These are phyloP conservation scores for Pterobdella sp. DNA, from an alignment of 2,888 invertebrate species.

Conservation along the genomic window DNA sequence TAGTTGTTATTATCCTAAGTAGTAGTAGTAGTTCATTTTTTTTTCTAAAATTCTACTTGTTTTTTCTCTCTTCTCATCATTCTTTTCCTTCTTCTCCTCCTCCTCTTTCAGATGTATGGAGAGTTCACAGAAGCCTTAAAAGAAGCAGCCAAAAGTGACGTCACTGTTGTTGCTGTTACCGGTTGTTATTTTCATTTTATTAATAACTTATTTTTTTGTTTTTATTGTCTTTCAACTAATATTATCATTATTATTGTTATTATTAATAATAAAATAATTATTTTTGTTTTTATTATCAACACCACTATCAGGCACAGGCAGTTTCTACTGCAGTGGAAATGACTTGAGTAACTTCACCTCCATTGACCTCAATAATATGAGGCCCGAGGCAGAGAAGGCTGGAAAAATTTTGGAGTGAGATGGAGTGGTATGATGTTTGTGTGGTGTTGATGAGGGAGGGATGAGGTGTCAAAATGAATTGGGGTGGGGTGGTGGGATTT, in stretches of 20 bases:
- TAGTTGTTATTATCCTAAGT: not conserved
- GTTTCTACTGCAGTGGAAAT: constrained; percentile 78
- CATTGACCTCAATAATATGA: constrained; percentile 32
- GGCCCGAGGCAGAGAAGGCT: constrained; percentile 32
- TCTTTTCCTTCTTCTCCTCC: not conserved
- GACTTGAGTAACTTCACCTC: constrained; percentile 58
- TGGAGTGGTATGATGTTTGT: not conserved
- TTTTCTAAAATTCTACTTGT: not conserved
- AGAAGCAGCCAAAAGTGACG: constrained; percentile 64
- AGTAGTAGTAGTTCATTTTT: not conserved
- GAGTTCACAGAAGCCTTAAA: constrained; percentile 61
- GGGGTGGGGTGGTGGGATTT: not conserved
- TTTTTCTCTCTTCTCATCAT: not conserved
- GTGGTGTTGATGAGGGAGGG: not conserved
- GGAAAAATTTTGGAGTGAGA: constrained; percentile 33
- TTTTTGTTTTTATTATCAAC: too few species aligned
- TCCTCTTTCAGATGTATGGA: constrained; percentile 59
- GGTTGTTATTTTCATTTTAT: constrained; percentile 43
- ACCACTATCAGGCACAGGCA: constrained; percentile 65
- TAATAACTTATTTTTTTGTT: not conserved
- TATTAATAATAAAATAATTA: not conserved
- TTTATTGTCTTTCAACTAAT: not conserved
- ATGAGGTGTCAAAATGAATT: not conserved
- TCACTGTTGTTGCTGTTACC: constrained; percentile 65
- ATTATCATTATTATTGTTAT: not conserved